phyloP scores from a whole-genome alignment of 1,140 invertebrate genomes.

The Lutraria rhynchaena region DNA sequence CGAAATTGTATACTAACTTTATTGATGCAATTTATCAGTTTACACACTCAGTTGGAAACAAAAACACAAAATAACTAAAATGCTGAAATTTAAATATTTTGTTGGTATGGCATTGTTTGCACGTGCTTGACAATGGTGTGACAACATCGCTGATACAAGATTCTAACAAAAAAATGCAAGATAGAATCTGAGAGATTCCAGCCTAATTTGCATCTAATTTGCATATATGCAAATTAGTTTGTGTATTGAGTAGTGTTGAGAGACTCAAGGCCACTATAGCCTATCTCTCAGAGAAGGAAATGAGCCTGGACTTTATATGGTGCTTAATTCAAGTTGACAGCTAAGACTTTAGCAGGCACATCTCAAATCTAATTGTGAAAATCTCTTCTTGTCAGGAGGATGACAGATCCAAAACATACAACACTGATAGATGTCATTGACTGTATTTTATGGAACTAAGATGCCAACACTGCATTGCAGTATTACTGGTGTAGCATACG shows the following conservation, averaged over 20 bases:
- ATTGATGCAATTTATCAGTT: constrained; percentile 5
- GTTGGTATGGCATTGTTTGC: constrained; percentile 1
- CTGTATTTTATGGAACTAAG: too few species aligned
- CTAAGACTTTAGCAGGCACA: constrained; percentile 36
- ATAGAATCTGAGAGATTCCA: constrained; percentile 42
- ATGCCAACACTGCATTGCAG: too few species aligned
- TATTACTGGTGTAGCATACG: too few species aligned
- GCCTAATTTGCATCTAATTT: constrained; percentile 56
- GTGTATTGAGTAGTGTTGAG: constrained; percentile 53
- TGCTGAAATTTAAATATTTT: constrained; percentile 1
- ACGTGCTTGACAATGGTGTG: constrained; percentile 20
- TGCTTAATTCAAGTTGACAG: constrained; percentile 56
- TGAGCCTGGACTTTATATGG: constrained; percentile 39
- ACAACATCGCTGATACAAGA: constrained; percentile 23
- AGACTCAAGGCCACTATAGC: constrained; percentile 21
- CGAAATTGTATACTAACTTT: constrained; percentile 9
- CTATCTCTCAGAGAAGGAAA: constrained; percentile 24
- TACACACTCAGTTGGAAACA: not conserved
- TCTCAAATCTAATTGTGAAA: constrained; percentile 58
- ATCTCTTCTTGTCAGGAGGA: constrained; percentile 23
- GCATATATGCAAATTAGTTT: constrained; percentile 61
- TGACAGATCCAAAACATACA: constrained; percentile 52
- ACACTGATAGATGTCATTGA: constrained; percentile 34
- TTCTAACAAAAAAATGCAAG: constrained; percentile 32
- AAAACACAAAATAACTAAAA: not conserved